Base-by-base conservation (phyloP, 1,140 invertebrate genomes). In the Temnothorax nylanderi region DNA sequence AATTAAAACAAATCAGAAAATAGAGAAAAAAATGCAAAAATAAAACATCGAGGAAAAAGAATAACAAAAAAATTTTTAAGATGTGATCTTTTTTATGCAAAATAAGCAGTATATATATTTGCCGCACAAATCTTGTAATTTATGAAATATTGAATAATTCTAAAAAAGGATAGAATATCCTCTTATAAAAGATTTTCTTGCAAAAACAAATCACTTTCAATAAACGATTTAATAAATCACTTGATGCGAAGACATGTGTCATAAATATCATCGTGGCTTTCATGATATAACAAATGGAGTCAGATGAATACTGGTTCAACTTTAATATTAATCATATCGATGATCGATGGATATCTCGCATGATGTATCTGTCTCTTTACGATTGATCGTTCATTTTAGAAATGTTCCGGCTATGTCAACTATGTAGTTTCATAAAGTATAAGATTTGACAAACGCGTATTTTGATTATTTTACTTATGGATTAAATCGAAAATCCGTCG, bases 261-360 rank as follows among this genome's bases (percentile, higher is more conserved):
- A 37, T 58, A 89, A 85, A 89, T 86, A 80, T 88, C 62, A 84
- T 75, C 69, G 26, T 10, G 41, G n/a, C 51, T 54, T 72, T 74
- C 41, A 41, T 54, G 7, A 60, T 10, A 54, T 87, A 88, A 89
- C 65, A 85, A 78, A 88, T 85, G 64, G 64, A 41, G 16, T n/a
- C 5, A 60, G 37, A 89, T 74, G 58, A 81, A 89, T 69, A 49
- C 56, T 16, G 26, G 34, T 75, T 88, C 69, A 60, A 88, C 54
- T 67, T 86, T 85, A 56, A 82, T 60, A 80, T 88, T 89, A 89
- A 88, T 89, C 87, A 81, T 84, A 85, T 88, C 81, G 67, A 80
- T 89, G 87, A 88, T 89, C 87, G 88, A 89, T 88, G 60, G 69
- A 54, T 47, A 69, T 7, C 4, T 34, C 54, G 54, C 44, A 56